phyloP scores from a whole-genome alignment of 2,797 vertebrate species.

The Neopelma chrysocephalum region DNA sequence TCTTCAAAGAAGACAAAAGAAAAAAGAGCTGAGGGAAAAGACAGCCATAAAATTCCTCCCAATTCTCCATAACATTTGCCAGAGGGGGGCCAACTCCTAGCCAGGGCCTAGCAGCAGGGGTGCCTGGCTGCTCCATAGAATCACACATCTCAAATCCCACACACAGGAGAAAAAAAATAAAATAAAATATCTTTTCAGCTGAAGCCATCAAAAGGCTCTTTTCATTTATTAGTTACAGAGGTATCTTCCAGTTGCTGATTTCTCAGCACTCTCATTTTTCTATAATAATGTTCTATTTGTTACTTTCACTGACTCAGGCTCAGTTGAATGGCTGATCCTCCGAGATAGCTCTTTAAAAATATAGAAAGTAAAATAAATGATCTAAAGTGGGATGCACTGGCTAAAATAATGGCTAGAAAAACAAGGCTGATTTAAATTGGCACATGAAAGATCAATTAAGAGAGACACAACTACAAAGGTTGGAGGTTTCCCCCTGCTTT shows the following conservation, averaged over 20 bases:
- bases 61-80: conserved; percentile 98
- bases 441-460: conserved; percentile 63
- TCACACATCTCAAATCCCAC: conserved; percentile 94
- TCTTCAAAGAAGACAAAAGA: conserved; percentile 99
- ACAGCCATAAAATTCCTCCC: conserved; percentile 99
- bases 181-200: conserved; percentile 98
- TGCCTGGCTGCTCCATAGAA: conserved; percentile 85
- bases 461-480: neutral
- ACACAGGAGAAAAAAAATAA: conserved; percentile 83
- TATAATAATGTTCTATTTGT: conserved; percentile 62
- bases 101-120: conserved; percentile 94
- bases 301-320: conserved; percentile 34
- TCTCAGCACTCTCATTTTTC: conserved; percentile 73
- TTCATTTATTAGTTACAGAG: conserved; percentile 97
- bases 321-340: neutral
- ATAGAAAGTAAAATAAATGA: conserved; percentile 29
- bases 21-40: conserved; percentile 92
- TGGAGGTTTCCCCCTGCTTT: neutral
- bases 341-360: conserved; percentile 27
- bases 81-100: conserved; percentile 92
- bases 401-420: conserved; percentile 50
- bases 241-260: conserved; percentile 92
- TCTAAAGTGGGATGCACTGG: conserved; percentile 3
- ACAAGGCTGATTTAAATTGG: conserved; percentile 41
- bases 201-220: conserved; percentile 90